A percentile compares a stretch with the other conserved stretches of the same genome.
These are phyloP conservation scores for Meteorus cinctellus DNA, from an alignment of 2,888 invertebrate genomes.

Conservation along the genomic window DNA sequence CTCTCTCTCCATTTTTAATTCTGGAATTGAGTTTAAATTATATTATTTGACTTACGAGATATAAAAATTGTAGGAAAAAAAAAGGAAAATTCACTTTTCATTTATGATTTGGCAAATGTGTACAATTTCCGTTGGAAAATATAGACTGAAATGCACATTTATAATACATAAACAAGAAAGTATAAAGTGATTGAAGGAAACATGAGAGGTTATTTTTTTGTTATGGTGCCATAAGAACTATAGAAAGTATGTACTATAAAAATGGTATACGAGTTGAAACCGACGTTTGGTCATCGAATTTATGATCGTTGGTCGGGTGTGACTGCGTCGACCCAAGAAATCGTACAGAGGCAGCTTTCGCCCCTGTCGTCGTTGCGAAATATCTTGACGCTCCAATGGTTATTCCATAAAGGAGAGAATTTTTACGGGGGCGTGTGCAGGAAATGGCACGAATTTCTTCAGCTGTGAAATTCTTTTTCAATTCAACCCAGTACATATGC, in stretches of 20 bases:
- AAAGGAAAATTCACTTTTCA: too few species aligned
- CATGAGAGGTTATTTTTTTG: slow-evolving; percentile 49
- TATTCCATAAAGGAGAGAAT: slow-evolving; percentile 50
- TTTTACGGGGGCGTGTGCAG: slow-evolving; percentile 49
- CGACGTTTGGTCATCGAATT: slow-evolving; percentile 48
- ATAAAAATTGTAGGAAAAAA: too few species aligned
- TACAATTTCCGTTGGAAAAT: too few species aligned
- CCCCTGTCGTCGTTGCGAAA: neutral
- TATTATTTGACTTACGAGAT: too few species aligned
- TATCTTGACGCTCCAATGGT: slow-evolving; percentile 35
- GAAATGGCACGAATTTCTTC: slow-evolving; percentile 41
- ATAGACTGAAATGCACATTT: too few species aligned
- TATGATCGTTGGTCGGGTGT: slow-evolving; percentile 44
- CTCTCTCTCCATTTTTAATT: too few species aligned
- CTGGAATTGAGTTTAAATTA: too few species aligned
- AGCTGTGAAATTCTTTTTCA: slow-evolving; percentile 45
- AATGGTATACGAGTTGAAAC: slow-evolving; percentile 18
- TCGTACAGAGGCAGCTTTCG: slow-evolving; percentile 42
- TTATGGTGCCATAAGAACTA: slow-evolving; percentile 46
- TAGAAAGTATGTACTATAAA: neutral
- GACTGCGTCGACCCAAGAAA: slow-evolving; percentile 46
- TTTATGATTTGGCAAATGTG: too few species aligned
- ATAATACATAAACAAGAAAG: neutral
- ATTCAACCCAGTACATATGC: slow-evolving; percentile 14
- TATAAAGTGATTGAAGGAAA: neutral